Percentiles rank a stretch among this genome's conserved stretches.
These are phyloP conservation scores for Sycophila sp. DNA, from an alignment of 1,140 invertebrate species.

Conservation along the genomic window DNA sequence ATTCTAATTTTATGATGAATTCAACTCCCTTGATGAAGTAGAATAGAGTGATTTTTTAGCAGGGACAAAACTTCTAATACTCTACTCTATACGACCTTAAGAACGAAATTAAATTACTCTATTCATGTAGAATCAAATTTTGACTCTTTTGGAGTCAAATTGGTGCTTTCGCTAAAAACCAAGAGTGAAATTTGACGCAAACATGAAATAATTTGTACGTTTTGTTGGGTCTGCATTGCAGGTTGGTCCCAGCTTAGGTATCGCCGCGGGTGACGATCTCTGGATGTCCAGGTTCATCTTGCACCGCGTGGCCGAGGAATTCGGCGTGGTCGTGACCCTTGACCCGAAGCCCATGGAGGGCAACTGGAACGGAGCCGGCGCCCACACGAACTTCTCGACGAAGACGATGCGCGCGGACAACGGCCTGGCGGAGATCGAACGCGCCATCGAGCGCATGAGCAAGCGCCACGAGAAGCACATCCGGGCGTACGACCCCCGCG, in stretches of 20 bases:
- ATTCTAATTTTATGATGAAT: too few relatives aligned
- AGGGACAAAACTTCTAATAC: too few relatives aligned
- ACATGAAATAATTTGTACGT: too few relatives aligned
- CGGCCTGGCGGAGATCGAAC: slow-evolving; percentile 80
- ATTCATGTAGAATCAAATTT: too few relatives aligned
- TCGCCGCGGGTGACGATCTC: slow-evolving; percentile 86
- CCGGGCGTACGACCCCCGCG: slow-evolving; percentile 86
- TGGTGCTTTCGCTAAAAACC: too few relatives aligned
- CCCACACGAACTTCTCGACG: slow-evolving; percentile 91
- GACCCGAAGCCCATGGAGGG: slow-evolving; percentile 90
- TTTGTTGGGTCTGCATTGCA: too few relatives aligned
- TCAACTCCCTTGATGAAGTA: too few relatives aligned
- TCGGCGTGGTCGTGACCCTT: slow-evolving; percentile 85
- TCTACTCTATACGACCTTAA: too few relatives aligned
- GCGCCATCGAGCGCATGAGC: slow-evolving; percentile 83
- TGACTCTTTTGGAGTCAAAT: too few relatives aligned
- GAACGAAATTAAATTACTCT: too few relatives aligned
- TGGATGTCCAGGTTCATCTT: slow-evolving; percentile 91
- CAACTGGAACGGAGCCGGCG: slow-evolving; percentile 93
- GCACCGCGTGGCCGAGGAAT: slow-evolving; percentile 90
- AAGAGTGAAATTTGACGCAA: too few relatives aligned
- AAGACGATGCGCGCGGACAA: slow-evolving; percentile 85
- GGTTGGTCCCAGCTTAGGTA: slow-evolving; percentile 85
- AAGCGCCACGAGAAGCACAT: slow-evolving; percentile 89
- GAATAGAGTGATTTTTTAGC: too few relatives aligned